These are phyloP conservation scores for Penaeus chinensis DNA, from an alignment of 1,140 invertebrate species.

Conservation along the genomic window DNA sequence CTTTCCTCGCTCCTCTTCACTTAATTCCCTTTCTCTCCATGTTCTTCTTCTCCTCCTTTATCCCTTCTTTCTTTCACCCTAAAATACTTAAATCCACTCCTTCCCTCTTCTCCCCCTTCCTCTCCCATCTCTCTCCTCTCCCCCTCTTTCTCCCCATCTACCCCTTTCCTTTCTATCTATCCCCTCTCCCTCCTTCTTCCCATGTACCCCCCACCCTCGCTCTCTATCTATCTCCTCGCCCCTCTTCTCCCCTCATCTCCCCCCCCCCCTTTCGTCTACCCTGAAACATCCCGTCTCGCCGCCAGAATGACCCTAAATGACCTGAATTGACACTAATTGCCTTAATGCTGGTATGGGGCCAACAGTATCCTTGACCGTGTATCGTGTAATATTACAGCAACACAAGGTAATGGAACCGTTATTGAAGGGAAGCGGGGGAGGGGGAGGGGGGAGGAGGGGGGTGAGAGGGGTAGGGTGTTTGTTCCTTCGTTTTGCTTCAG, in stretches of 20 bases:
- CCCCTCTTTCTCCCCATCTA: neutral
- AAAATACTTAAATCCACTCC: no score
- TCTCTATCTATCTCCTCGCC: neutral
- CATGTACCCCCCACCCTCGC: neutral
- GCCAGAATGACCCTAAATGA: slow-evolving; percentile 46
- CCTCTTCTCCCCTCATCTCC: neutral
- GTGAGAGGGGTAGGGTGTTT: neutral
- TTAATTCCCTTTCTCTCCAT: no score
- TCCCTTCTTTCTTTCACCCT: neutral
- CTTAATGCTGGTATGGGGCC: slow-evolving; percentile 25
- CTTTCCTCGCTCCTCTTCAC: no score
- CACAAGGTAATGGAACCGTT: no score
- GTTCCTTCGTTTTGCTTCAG: slow-evolving; percentile 10
- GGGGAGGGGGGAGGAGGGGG: neutral
- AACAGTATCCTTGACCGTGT: slow-evolving; percentile 20
- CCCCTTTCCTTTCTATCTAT: neutral
- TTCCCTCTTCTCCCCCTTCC: neutral
- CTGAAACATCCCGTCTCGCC: slow-evolving; percentile 29
- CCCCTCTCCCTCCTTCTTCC: neutral
- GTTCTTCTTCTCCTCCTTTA: neutral
- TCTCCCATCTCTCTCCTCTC: neutral
- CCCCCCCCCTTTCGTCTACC: neutral
- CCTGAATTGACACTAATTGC: slow-evolving; percentile 48
- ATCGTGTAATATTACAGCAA: neutral
- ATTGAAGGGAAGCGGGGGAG: neutral